Base-by-base conservation (phyloP, 2,113 vertebrate genomes). In the Pungitius pungitius region DNA sequence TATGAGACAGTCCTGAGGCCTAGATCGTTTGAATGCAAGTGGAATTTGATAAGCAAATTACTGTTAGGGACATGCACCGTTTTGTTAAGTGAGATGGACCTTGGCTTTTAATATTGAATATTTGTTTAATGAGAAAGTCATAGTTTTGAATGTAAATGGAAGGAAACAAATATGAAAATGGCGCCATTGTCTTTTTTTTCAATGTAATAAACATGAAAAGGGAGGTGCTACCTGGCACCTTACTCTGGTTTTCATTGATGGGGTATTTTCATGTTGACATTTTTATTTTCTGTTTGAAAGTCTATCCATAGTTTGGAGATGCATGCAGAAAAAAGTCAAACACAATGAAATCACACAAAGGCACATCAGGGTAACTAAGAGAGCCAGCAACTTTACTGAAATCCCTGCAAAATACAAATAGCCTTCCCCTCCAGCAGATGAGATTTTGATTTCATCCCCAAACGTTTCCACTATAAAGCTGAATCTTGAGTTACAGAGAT, bases 301-400 rank as follows among this genome's bases (percentile, higher is more conserved):
- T 26, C 9, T 27, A 54, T 49, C 30, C 39, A 7, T 22, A 6
- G 30, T 39, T 56, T 69, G 57, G 35, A 59, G 58, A 81, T 55
- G 76, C 83, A 82, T 81, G 77, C 76, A 88, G 80, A 77, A 85
- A 88, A 74, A 84, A 85, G 70, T 86, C 83, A 87, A 90, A 89
- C 90, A 91, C 91, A 92, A 96, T 95, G 90, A 94, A 96, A 95
- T 78, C 92, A 95, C 95, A 97, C 95, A 89, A 93, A 90, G 92
- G 95, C 95, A 95, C 93, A 89, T 89, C 82, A 85, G 73, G 91
- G 90, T 97, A 96, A 98, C 96, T 97, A 97, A 96, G 96, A 98
- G 98, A 98, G 95, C 95, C 96, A 97, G 96, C 96, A 97, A 97
- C 94, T 98, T 98, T 98, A 99, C 97, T 98, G 96, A 98, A 96